phyloP scores from a whole-genome alignment of 1,140 invertebrate genomes.

The Euwallacea similis region DNA sequence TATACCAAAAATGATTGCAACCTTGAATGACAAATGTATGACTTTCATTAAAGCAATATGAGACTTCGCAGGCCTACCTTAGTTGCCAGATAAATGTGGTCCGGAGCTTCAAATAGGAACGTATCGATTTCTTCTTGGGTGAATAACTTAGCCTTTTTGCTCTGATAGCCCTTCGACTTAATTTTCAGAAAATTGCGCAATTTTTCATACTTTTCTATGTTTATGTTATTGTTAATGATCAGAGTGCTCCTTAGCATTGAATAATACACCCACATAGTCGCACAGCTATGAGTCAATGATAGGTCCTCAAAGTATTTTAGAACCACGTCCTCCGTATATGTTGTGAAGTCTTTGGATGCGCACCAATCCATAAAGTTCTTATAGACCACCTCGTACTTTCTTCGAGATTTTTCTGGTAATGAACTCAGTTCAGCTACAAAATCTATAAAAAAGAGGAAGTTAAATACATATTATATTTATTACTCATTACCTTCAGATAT shows the following conservation, averaged over 20 bases:
- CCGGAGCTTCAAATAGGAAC: slow-evolving; percentile 36
- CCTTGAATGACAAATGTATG: slow-evolving; percentile 36
- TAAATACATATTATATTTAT: no score
- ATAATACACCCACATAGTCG: slow-evolving; percentile 43
- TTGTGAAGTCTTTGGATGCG: slow-evolving; percentile 32
- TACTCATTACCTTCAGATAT: no score
- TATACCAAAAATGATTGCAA: slow-evolving; percentile 33
- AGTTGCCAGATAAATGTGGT: slow-evolving; percentile 37
- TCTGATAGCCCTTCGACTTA: slow-evolving; percentile 34
- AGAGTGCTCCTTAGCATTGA: slow-evolving; percentile 43
- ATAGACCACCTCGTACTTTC: slow-evolving; percentile 33
- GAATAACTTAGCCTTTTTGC: slow-evolving; percentile 40
- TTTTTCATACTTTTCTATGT: slow-evolving; percentile 30
- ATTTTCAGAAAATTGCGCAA: slow-evolving; percentile 29
- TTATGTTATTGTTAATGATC: slow-evolving; percentile 37
- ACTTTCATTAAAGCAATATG: slow-evolving; percentile 17
- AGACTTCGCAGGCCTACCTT: slow-evolving; percentile 27
- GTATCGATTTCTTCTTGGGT: slow-evolving; percentile 34
- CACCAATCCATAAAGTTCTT: slow-evolving; percentile 32
- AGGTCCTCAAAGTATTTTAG: slow-evolving; percentile 45
- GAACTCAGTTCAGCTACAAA: no score
- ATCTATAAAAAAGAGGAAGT: no score
- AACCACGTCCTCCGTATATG: slow-evolving; percentile 42
- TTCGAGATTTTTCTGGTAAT: slow-evolving; percentile 7
- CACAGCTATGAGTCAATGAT: slow-evolving; percentile 38